These are phyloP conservation scores for Epiblema foenella DNA, from an alignment of 2,888 invertebrate species.

Conservation along the genomic window DNA sequence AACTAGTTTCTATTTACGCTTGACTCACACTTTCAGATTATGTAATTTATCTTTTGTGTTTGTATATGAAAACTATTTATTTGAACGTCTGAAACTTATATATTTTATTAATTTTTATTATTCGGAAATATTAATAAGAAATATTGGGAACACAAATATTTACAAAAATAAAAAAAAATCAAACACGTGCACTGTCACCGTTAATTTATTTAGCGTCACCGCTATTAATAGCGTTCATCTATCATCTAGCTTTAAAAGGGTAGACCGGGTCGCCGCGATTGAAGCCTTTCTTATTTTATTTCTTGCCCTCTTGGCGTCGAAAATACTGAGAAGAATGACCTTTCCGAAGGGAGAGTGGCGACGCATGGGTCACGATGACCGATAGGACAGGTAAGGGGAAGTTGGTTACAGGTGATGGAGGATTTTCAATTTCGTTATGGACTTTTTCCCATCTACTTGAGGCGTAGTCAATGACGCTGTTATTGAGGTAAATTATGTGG, in stretches of 20 bases:
- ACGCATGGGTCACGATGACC: slow-evolving; percentile 70
- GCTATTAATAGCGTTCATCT: slow-evolving; percentile 71
- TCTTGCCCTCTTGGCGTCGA: slow-evolving; percentile 70
- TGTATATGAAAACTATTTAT: no score
- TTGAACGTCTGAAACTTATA: no score
- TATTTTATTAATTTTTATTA: no score
- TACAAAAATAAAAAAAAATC: slow-evolving; percentile 46
- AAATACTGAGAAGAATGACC: slow-evolving; percentile 68
- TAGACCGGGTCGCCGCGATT: slow-evolving; percentile 73
- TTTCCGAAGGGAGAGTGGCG: slow-evolving; percentile 63
- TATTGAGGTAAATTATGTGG: slow-evolving; percentile 30
- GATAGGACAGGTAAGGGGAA: slow-evolving; percentile 61
- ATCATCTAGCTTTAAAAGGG: slow-evolving; percentile 80
- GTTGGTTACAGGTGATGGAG: slow-evolving; percentile 51
- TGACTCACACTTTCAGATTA: no score
- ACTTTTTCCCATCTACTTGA: slow-evolving; percentile 40
- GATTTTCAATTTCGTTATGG: slow-evolving; percentile 44
- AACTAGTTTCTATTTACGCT: no score
- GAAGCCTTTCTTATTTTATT: slow-evolving; percentile 78
- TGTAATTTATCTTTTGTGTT: not conserved
- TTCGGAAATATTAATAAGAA: not conserved
- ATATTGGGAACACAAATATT: not conserved
- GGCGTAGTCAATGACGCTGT: slow-evolving; percentile 31
- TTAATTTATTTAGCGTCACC: slow-evolving; percentile 60
- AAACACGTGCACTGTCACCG: slow-evolving; percentile 50